Base-by-base conservation (phyloP, 2,888 invertebrate species). In the Netelia inedita region DNA sequence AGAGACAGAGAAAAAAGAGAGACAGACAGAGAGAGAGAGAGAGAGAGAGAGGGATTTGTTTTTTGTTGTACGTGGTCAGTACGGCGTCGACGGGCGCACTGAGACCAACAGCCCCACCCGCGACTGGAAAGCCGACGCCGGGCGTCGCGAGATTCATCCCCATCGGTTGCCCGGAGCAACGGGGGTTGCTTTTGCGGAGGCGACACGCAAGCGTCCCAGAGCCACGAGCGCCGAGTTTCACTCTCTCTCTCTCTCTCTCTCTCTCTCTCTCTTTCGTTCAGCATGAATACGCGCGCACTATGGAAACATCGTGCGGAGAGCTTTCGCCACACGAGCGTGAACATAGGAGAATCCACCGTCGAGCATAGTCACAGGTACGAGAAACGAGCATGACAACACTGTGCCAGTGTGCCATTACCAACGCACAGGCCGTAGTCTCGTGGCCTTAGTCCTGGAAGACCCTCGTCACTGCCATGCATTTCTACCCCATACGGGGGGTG, bases 81-180 rank as follows among this genome's bases (percentile, higher is more conserved):
- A 89, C 89, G 87, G 90, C 91, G 92, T 91, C 91, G 89, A 85
- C 88, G 88, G 89, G 89, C 91, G 91, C 91, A 92, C 92, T 92
- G 92, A 92, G 83, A 88, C 86, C 87, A 90, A 91, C 90, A 92
- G 92, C 92, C 92, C 92, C 92, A 90, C 92, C 92, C 92, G 92
- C 92, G 87, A 88, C 87, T 89, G 88, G 88, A 89, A 88, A 91
- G 88, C 87, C 90, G 91, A 90, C 91, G 91, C 91, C 91, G 87
- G 91, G 92, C 92, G 91, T 92, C 91, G 90, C 90, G 89, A 91
- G 91, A 91, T 92, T 91, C 92, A 92, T 91, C 92, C 92, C 92
- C 91, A 90, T 90, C 91, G 90, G 92, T 92, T 92, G 92, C 92
- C 91, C 90, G 81, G 90, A 90, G 92, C 92, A 92, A 92, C 92